Percentiles rank a stretch among this genome's conserved stretches.
phyloP scores from a whole-genome alignment of 2,797 vertebrate genomes.

The Choloepus didactylus region DNA sequence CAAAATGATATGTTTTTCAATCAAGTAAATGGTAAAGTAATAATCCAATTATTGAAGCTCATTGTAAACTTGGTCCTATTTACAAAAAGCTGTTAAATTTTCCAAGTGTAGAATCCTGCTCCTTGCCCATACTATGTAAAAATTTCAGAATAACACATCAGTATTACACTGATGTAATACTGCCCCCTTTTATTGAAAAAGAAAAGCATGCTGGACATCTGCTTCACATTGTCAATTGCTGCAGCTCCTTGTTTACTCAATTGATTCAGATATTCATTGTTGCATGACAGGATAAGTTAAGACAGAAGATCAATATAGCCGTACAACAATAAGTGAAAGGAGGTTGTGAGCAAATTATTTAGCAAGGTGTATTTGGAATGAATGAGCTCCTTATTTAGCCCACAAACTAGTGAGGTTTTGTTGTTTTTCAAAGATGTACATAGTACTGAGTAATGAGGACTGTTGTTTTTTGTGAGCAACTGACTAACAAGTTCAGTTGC shows the following conservation, averaged over 20 bases:
- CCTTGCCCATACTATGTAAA: conserved; percentile 52
- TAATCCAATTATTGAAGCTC: neutral
- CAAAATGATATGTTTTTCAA: conserved; percentile 73
- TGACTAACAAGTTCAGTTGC: conserved; percentile 56
- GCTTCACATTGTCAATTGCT: conserved; percentile 59
- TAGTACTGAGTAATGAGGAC: conserved; percentile 34
- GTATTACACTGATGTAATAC: conserved; percentile 86
- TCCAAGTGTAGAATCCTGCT: conserved; percentile 62
- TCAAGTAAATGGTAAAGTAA: conserved; percentile 67
- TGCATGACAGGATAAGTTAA: conserved; percentile 76
- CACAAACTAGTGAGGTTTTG: conserved; percentile 44
- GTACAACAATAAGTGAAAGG: conserved; percentile 66
- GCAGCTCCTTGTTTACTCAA: conserved; percentile 74
- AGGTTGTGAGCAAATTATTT: conserved; percentile 73
- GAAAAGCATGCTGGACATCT: conserved; percentile 79
- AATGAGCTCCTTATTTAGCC: conserved; percentile 62
- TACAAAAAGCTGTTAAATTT: conserved; percentile 42
- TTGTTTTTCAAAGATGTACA: conserved; percentile 70
- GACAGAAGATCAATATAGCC: conserved; percentile 74
- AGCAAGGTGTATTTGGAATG: conserved; percentile 51
- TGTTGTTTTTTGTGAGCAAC: conserved; percentile 68
- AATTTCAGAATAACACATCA: conserved; percentile 70
- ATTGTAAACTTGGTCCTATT: conserved; percentile 42
- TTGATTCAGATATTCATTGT: conserved; percentile 80
- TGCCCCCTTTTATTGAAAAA: conserved; percentile 87